Conservation (phyloP, 2,113 vertebrate species). For the Alouatta palliata region DNA sequence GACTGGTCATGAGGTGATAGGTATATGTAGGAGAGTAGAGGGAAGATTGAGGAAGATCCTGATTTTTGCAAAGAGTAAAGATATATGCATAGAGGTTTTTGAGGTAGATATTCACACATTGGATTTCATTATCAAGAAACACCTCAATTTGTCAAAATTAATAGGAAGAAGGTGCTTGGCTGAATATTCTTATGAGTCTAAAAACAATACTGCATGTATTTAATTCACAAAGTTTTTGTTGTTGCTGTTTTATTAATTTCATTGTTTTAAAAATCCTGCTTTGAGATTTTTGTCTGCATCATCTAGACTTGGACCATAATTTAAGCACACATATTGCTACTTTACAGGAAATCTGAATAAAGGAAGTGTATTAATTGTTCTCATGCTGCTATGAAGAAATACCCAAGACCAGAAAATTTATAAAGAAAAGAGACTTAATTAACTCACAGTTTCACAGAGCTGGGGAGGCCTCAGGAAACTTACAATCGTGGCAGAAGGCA, state of each 20-base stretch:
- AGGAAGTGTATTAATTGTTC: too few species aligned
- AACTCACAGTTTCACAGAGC: too few species aligned
- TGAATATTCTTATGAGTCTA: conserved; percentile 7
- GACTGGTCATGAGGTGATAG: not conserved
- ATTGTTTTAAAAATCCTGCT: conserved; percentile 21
- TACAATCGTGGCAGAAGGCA: too few species aligned
- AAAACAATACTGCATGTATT: not conserved
- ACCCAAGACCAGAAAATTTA: too few species aligned
- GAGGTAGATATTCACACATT: not conserved
- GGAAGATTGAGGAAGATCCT: not conserved
- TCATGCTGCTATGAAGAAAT: too few species aligned
- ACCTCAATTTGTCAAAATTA: not conserved
- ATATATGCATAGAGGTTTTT: not conserved
- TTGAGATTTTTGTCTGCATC: not conserved
- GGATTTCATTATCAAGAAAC: conserved; percentile 32
- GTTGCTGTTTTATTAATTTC: not conserved
- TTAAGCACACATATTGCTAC: not conserved
- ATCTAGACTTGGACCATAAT: not conserved
- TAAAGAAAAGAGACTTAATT: too few species aligned
- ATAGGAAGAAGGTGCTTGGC: not conserved
- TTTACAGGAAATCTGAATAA: conserved; percentile 3
- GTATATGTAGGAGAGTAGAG: not conserved
- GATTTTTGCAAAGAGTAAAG: not conserved
- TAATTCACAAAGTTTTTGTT: conserved; percentile 17
- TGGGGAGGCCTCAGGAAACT: too few species aligned